Evolutionary conservation across 2,113 vertebrate species (phyloP).

Genomic region (Craseonycteris thonglongyai): DNA sequence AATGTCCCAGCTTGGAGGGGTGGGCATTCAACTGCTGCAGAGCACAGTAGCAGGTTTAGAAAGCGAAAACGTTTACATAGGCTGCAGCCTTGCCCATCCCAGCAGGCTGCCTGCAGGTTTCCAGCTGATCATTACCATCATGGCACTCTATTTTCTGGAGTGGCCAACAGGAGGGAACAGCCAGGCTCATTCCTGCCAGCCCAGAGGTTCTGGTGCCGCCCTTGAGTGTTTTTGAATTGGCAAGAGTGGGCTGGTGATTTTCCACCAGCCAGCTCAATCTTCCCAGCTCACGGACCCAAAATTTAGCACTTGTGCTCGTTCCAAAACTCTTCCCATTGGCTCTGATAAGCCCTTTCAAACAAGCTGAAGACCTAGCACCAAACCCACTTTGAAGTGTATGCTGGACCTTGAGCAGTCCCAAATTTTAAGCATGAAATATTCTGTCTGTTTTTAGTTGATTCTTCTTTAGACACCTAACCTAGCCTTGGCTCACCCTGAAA

Average conservation of each 20-base stretch:
- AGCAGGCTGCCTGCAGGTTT: conserved; percentile 55
- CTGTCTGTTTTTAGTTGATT: conserved; percentile 26
- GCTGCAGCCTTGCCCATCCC: conserved; percentile 34
- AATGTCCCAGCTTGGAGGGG: background rate
- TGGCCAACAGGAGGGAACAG: background rate
- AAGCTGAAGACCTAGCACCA: conserved; percentile 32
- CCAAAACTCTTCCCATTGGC: conserved; percentile 15
- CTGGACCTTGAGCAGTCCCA: background rate
- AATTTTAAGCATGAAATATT: background rate
- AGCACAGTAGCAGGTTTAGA: background rate
- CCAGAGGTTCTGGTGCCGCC: conserved; percentile 49
- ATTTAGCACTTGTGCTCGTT: conserved; percentile 46
- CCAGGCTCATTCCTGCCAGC: conserved; percentile 45
- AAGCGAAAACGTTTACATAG: conserved; percentile 39
- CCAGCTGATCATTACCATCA: conserved; percentile 43
- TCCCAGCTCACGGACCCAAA: conserved; percentile 36
- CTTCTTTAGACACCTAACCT: conserved; percentile 16
- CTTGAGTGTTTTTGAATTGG: conserved; percentile 56
- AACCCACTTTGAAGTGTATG: conserved; percentile 22
- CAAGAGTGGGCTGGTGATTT: conserved; percentile 18
- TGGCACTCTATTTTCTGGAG: background rate
- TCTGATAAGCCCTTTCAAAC: conserved; percentile 43
- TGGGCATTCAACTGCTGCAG: background rate
- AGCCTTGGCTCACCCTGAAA: conserved; percentile 50
- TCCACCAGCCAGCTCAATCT: conserved; percentile 53